Base-by-base conservation (phyloP, 2,888 invertebrate genomes). In the Amblyjoppa fuscipennis region DNA sequence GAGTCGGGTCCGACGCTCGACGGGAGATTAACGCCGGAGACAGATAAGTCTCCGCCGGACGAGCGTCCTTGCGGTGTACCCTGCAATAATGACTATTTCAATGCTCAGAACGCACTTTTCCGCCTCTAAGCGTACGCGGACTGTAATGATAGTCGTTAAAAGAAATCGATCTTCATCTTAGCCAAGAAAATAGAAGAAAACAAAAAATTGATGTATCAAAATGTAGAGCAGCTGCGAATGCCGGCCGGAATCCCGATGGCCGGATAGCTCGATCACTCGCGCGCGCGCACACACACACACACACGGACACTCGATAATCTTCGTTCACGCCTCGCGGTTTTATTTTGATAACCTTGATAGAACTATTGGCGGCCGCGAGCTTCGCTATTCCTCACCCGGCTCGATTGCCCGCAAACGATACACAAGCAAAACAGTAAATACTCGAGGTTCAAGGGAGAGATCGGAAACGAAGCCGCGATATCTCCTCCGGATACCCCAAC, bases 281-380 rank as follows among this genome's bases (percentile, higher is more conserved):
- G 11, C 73, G n/a, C 20, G 34, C 20, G 0, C 20, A 20, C 20
- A 20, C 20, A 20, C 20, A 20, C 77, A 6, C 53, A 20, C n/a
- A 20, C 20, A 16, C 59, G 13, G 25, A 61, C 31, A 13, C 64
- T 11, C 34, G 68, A 77, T 25, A 34, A 41, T 53, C 51, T 41
- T 66, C 53, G 25, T 64, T 70, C 64, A 64, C 51, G 45, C 75
- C 76, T 34, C n/a, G 59, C 59, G 59, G 53, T 81, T 77, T 81
- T 66, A 77, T 69, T 81, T 68, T 77, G 81, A 84, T 77, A 77
- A 84, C 84, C 76, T 84, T 84, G 81, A 84, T 77, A n/a, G 71
- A 80, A 59, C 2, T 76, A 84, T 81, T 49, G 45, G 25, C 73
- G 61, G 49, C 34, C 61, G 53, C 45, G 56, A 28, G 41, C 25